These are phyloP conservation scores for Oncorhynchus clarkii DNA, from an alignment of 2,113 vertebrate species.

Conservation along the genomic window DNA sequence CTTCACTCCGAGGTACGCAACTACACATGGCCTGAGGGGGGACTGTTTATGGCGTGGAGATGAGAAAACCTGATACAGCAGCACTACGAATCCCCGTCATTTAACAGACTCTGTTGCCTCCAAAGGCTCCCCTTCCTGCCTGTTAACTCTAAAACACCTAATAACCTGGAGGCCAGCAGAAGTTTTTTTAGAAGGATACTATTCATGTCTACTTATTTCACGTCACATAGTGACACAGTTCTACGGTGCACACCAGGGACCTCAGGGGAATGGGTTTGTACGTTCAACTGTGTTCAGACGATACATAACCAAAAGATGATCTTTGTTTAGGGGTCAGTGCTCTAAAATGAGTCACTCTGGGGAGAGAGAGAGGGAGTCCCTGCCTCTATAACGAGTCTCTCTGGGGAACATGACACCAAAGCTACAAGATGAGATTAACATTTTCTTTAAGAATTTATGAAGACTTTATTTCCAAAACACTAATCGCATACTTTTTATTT, in stretches of 20 bases:
- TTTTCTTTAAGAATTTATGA: neutral
- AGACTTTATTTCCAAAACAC: no score
- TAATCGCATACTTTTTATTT: no score
- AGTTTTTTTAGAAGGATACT: neutral
- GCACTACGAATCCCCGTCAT: constrained; percentile 38
- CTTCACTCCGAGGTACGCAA: constrained; percentile 28
- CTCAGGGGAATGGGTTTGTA: constrained; percentile 8
- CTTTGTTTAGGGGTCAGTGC: no score
- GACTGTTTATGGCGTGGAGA: constrained; percentile 42
- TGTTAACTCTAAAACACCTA: constrained; percentile 16
- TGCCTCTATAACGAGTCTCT: constrained; percentile 7
- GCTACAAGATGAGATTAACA: neutral
- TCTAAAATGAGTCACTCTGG: neutral
- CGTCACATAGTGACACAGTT: neutral
- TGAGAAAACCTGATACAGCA: constrained; percentile 36
- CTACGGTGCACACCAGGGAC: neutral
- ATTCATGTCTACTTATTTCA: neutral
- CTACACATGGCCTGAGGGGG: constrained; percentile 27
- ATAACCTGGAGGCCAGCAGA: neutral
- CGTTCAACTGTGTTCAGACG: neutral
- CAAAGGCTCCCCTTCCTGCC: constrained; percentile 15
- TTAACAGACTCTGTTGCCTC: constrained; percentile 27
- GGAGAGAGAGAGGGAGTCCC: neutral
- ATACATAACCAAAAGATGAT: neutral
- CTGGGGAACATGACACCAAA: no score